A percentile compares a stretch with the other conserved stretches of the same genome.
phyloP scores from a whole-genome alignment of 2,797 vertebrate species.

The Brachymystax lenok region DNA sequence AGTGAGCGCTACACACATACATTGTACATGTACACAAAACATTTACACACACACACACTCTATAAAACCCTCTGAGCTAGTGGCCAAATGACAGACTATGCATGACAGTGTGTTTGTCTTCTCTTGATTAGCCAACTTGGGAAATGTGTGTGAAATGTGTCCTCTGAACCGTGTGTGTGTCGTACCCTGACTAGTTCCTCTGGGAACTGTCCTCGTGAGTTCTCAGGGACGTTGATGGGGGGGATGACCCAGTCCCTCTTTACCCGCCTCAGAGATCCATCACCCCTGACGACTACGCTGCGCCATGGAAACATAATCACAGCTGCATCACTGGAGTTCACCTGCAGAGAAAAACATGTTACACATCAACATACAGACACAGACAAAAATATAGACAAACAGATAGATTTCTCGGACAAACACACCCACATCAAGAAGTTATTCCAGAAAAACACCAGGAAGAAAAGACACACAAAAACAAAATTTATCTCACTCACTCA shows the following conservation, averaged over 20 bases:
- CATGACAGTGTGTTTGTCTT: neutral
- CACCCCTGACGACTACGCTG: constrained; percentile 70
- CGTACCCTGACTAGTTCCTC: constrained; percentile 96
- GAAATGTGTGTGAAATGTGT: neutral
- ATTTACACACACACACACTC: neutral
- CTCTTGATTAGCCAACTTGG: neutral
- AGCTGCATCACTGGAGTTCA: constrained; percentile 48
- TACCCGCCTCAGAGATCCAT: constrained; percentile 84
- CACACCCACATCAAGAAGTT: neutral
- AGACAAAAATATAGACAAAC: neutral
- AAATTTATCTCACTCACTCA: neutral
- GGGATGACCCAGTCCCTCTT: constrained; percentile 99
- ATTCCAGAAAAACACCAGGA: no score
- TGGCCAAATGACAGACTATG: neutral
- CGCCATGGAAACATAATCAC: constrained; percentile 86
- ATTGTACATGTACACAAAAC: neutral
- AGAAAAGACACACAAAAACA: no score
- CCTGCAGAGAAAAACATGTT: constrained; percentile 54
- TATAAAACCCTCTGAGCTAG: neutral
- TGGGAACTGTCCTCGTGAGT: constrained; percentile 94
- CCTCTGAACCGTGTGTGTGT: neutral
- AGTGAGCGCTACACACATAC: neutral
- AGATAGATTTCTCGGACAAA: neutral
- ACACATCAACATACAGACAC: constrained; percentile 11
- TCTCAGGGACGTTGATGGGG: constrained; percentile 96